Evolutionary conservation across 2,113 vertebrate species (phyloP), one percentile per base, ranked within the genome.

Genomic region (Pelobates fuscus): DNA sequence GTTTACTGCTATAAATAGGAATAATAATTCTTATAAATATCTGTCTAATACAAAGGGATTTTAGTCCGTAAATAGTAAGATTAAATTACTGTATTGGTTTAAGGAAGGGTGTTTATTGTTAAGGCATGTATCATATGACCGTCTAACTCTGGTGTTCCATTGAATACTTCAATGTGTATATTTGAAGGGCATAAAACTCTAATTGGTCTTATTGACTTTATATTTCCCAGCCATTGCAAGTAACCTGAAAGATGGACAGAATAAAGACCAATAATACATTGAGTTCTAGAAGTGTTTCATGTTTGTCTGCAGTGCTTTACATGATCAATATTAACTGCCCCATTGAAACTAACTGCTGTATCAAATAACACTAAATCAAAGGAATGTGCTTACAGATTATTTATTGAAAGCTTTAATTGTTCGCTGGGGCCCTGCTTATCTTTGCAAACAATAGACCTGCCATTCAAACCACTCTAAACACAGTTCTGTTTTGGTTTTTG

Each of bases 361-460:
- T 93, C 91, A 93, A 92, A 91, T 92, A 93, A 92, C 92, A 91
- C 84, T 93, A 92, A 92, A 90, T 93, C 91, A 93, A 88, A 90
- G 84, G 86, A 90, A 92, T 90, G 90, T 91, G 84, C 89, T 90
- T 90, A 89, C 87, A 90, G 90, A 91, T 93, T 93, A 93, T 91
- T 93, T 92, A 93, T 92, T 89, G 91, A 91, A 87, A 89, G 89
- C 85, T 90, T 88, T 93, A 93, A 93, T 93, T 92, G 90, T 92
- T 89, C 91, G 91, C 91, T 85, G 81, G 88, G 90, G 92, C 81
- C 86, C 86, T 86, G 86, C 88, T 91, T 91, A 91, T 90, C 88
- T 88, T 84, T 78, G 82, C 85, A 87, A 89, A 91, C 86, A 91
- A 88, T 85, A 82, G 85, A 82, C 84, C 57, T 30, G 60, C 43